Evolutionary conservation across 64 coral and sea anemone species (phyloP), one percentile per base, ranked within the genome.

Genomic region (Montipora efflorescens): DNA sequence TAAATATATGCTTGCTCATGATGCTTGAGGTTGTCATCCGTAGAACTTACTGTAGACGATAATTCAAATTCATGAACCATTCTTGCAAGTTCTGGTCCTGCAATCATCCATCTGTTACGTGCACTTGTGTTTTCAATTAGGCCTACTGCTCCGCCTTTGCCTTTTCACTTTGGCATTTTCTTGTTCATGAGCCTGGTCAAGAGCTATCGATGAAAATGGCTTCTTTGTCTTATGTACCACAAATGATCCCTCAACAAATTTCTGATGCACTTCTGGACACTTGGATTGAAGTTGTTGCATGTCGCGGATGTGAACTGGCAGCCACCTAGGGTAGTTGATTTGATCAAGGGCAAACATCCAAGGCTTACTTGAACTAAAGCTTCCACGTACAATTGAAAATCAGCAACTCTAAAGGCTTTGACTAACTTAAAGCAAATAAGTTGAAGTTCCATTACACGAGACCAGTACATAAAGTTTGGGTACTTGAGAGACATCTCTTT

Each of bases 41-140:
- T 47, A 25, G 69, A 22, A 48, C 64, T 11, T 49, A 8, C 16
- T 48, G 48, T 53, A 76, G 13, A 49, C 14, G 48, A 21, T 21
- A 14, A 21, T 57, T 89, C 73, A 55, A 76, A 89, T 64, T 64
- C 59, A 64, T 64, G 59, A 64, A 64, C 59, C 59, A 64, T 64
- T 64, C 11, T 64, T 64, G 59, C 59, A 64, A 64, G 59, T 64
- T 64, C 4, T 64, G 59, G 14, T 64, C 59, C 59, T 64, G 59
- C 59, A 64, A 64, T 64, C 59, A 64, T 64, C 59, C 59, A 64
- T 64, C 59, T 64, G 0, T 64, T 64, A 64, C 19, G 59, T 64
- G 59, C 59, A 64, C 59, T 64, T 64, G 59, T 64, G 59, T 77
- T 77, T 48, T 44, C 47, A 48, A 10, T 44, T 48, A 28, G 47